These are phyloP conservation scores for Zaprionus bogoriensis DNA, from an alignment of 2,888 invertebrate genomes.

Conservation along the genomic window DNA sequence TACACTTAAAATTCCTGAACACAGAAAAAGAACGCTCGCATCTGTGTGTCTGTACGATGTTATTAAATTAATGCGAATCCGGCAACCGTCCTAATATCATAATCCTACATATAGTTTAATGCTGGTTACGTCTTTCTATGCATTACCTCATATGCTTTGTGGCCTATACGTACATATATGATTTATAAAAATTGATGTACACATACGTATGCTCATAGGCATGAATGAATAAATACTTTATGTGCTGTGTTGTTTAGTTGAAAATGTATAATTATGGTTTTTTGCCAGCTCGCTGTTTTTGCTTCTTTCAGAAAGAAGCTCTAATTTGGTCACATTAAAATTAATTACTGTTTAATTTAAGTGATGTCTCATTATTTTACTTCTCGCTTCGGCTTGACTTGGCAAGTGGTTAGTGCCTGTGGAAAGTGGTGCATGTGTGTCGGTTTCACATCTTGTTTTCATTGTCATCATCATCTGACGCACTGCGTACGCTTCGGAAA, in stretches of 20 bases:
- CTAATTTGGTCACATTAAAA: slow-evolving; percentile 55
- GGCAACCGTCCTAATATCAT: too few relatives aligned
- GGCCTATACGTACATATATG: not conserved
- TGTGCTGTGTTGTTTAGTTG: not conserved
- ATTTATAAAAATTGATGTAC: too few relatives aligned
- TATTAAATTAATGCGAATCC: not conserved
- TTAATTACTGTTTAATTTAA: slow-evolving; percentile 36
- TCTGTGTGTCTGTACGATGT: too few relatives aligned
- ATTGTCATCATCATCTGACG: not conserved
- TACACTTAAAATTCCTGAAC: not conserved
- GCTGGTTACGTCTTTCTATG: slow-evolving; percentile 10
- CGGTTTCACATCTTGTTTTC: slow-evolving; percentile 29
- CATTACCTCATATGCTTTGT: slow-evolving; percentile 5
- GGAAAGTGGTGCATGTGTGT: slow-evolving; percentile 35
- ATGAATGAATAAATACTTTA: too few relatives aligned
- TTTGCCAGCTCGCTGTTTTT: not conserved
- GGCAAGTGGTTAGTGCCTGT: slow-evolving; percentile 19
- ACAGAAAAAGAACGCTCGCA: too few relatives aligned
- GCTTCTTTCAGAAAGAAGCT: slow-evolving; percentile 19
- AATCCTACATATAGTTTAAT: too few relatives aligned
- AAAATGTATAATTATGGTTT: not conserved
- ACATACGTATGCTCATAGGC: too few relatives aligned
- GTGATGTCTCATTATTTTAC: slow-evolving; percentile 26
- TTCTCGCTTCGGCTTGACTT: slow-evolving; percentile 8
- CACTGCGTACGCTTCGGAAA: not conserved